These are phyloP conservation scores for Hyla sarda DNA, from an alignment of 2,113 vertebrate genomes.

Conservation along the genomic window DNA sequence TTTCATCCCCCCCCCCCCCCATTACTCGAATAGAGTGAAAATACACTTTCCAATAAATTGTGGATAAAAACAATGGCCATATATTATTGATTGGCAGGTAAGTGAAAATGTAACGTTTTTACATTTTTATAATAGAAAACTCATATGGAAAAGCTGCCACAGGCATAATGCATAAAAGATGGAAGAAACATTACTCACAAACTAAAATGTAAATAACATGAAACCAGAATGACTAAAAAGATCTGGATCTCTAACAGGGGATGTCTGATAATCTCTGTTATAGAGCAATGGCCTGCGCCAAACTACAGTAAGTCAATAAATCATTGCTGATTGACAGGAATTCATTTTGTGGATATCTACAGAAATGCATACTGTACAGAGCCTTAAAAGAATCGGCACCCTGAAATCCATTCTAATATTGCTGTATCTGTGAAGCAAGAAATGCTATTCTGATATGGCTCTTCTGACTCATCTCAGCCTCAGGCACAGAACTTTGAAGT, in stretches of 20 bases:
- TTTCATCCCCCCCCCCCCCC: not conserved
- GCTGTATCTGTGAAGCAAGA: not conserved
- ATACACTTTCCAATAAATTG: not conserved
- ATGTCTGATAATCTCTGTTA: slow-evolving; percentile 20
- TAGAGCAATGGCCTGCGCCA: not conserved
- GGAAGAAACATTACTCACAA: not conserved
- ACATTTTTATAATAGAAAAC: slow-evolving; percentile 29
- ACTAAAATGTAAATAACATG: slow-evolving; percentile 36
- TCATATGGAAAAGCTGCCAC: not conserved
- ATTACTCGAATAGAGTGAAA: not conserved
- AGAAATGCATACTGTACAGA: not conserved
- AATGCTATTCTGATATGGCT: not conserved
- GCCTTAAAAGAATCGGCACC: not conserved
- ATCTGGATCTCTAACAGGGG: not conserved
- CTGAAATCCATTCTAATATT: not conserved
- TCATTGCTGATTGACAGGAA: not conserved
- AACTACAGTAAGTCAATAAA: slow-evolving; percentile 1
- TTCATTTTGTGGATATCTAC: not conserved
- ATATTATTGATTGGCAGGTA: not conserved
- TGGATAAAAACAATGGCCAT: not conserved
- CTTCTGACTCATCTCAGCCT: not conserved
- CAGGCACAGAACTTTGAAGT: not conserved
- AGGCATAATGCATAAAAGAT: slow-evolving; percentile 34
- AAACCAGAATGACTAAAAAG: not conserved
- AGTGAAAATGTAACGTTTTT: not conserved